Evolutionary conservation across 2,113 vertebrate genomes (phyloP).

Genomic region (Lepus europaeus): DNA sequence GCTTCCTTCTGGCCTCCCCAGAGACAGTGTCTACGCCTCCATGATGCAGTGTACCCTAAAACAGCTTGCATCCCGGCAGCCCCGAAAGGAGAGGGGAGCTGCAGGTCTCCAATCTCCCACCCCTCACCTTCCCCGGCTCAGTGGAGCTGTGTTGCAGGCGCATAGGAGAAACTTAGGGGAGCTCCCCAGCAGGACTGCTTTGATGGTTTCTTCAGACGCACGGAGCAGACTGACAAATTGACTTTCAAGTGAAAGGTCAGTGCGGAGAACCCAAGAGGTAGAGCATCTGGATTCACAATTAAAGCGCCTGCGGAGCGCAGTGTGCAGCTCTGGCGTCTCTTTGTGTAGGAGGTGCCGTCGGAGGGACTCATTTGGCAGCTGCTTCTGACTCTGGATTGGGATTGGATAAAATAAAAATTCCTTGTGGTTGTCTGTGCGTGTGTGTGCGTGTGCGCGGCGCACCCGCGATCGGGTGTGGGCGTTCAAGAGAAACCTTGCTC

Average conservation of each 20-base stretch:
- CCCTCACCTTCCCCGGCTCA: not conserved
- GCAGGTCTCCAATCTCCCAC: not conserved
- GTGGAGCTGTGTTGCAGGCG: conserved; percentile 59
- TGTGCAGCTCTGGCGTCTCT: conserved; percentile 81
- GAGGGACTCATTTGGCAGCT: conserved; percentile 82
- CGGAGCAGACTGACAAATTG: conserved; percentile 89
- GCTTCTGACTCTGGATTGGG: conserved; percentile 77
- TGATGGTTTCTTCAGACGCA: conserved; percentile 89
- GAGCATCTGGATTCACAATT: conserved; percentile 90
- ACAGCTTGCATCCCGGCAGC: not conserved
- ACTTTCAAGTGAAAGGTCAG: conserved; percentile 89
- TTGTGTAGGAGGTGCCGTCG: conserved; percentile 81
- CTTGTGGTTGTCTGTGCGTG: conserved; percentile 80
- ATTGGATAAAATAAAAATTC: conserved; percentile 88
- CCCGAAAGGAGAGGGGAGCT: no score
- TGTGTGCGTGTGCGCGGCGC: not conserved
- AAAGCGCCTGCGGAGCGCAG: conserved; percentile 82
- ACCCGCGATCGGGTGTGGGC: not conserved
- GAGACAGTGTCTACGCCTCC: not conserved
- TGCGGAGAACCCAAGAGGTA: conserved; percentile 79
- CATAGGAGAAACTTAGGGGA: conserved; percentile 72
- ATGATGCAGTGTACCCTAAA: not conserved
- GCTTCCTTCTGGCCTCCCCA: not conserved
- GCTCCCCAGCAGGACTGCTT: conserved; percentile 80
- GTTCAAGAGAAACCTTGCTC: conserved; percentile 69